phyloP scores from a whole-genome alignment of 2,797 vertebrate species.

The Crypturellus tataupa region DNA sequence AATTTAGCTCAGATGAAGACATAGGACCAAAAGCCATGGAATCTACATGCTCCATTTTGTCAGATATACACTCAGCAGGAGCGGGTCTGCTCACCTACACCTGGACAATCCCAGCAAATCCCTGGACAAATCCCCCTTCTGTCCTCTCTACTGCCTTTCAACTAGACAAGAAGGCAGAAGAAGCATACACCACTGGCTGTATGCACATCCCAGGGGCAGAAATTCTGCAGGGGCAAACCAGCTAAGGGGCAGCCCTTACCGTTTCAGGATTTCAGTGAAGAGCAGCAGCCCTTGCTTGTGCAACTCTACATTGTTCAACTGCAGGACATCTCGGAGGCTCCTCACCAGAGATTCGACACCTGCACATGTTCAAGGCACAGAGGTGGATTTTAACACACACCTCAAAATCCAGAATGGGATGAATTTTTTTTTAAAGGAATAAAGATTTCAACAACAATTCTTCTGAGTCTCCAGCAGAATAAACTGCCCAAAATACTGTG shows the following conservation, averaged over 20 bases:
- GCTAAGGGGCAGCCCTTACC: conserved; percentile 79
- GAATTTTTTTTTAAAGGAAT: neutral
- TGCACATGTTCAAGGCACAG: conserved; percentile 62
- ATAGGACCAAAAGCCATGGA: neutral
- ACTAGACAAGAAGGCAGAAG: neutral
- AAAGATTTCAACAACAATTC: neutral
- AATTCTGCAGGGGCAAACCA: neutral
- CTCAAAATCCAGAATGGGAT: neutral
- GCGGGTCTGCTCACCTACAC: neutral
- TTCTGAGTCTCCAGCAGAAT: neutral
- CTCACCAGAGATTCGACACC: conserved; percentile 93
- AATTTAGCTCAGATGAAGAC: conserved; percentile 20
- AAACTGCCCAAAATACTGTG: neutral
- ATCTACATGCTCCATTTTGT: neutral
- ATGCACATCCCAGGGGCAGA: neutral
- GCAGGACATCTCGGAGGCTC: conserved; percentile 87
- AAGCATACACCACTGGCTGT: neutral
- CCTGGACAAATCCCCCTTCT: too few species aligned
- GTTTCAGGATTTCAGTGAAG: conserved; percentile 89
- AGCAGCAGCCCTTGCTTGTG: conserved; percentile 91
- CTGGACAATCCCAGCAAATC: neutral
- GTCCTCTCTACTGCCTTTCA: neutral
- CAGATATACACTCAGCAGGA: neutral
- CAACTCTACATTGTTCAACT: conserved; percentile 86
- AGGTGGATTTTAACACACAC: neutral